Evolutionary conservation across 1,140 invertebrate genomes (phyloP).

Genomic region (Scaptomyza montana): DNA sequence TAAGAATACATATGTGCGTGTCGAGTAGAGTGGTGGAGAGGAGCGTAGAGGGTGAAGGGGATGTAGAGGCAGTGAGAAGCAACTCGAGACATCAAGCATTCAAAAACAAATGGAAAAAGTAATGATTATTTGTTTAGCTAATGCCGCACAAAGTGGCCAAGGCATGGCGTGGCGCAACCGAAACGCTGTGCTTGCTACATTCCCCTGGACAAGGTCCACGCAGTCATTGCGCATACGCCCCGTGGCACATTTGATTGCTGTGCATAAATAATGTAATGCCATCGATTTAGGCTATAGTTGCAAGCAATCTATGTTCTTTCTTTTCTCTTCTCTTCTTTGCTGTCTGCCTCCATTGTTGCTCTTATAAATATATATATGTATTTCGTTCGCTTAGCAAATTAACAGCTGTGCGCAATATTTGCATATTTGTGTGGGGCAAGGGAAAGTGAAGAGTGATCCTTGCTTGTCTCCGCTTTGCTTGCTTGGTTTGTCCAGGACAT

Average conservation of each 20-base stretch:
- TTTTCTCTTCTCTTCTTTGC: too few species aligned
- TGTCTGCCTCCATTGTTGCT: conserved; percentile 59
- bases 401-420: conserved; percentile 73
- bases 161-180: not conserved
- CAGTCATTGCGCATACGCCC: conserved; percentile 67
- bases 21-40: not conserved
- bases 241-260: conserved; percentile 75
- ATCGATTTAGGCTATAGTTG: conserved; percentile 45
- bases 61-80: not conserved
- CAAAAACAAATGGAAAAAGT: conserved; percentile 81
- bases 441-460: conserved; percentile 15
- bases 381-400: conserved; percentile 64
- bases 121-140: conserved; percentile 82
- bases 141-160: conserved; percentile 78
- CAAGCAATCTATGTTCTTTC: not conserved
- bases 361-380: conserved; percentile 22
- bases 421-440: conserved; percentile 64
- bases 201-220: not conserved
- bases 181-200: conserved; percentile 6
- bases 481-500: conserved; percentile 20
- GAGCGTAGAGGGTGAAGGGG: not conserved
- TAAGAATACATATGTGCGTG: conserved; percentile 30
- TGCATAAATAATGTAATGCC: conserved; percentile 72
- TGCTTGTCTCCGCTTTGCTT: not conserved
- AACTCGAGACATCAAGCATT: conserved; percentile 51